Evolutionary conservation across 2,888 invertebrate genomes (phyloP).

Genomic region (Microdon myrmicae): DNA sequence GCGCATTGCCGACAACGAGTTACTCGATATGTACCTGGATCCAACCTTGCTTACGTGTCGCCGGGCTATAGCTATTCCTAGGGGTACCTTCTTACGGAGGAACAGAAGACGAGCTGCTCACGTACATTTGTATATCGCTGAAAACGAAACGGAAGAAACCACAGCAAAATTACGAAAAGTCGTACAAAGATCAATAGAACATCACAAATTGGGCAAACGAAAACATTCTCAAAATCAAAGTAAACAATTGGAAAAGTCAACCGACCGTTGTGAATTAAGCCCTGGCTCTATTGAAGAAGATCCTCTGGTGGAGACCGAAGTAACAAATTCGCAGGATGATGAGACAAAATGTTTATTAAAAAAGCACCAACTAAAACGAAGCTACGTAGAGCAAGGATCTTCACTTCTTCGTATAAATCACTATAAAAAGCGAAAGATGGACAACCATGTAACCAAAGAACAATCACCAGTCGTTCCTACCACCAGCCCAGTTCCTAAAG

Average conservation of each 20-base stretch:
- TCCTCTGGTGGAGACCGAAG: not conserved
- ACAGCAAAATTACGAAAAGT: conserved; percentile 55
- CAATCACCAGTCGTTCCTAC: conserved; percentile 33
- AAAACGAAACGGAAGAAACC: conserved; percentile 55
- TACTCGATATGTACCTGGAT: conserved; percentile 25
- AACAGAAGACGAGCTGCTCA: conserved; percentile 56
- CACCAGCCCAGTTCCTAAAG: no score
- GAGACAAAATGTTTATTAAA: not conserved
- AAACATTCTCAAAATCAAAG: not conserved
- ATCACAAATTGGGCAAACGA: conserved; percentile 58
- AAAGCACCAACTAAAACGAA: not conserved
- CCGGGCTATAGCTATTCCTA: conserved; percentile 58
- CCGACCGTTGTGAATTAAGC: no score
- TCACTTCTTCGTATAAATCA: conserved; percentile 28
- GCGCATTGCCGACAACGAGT: conserved; percentile 25
- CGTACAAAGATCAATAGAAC: conserved; percentile 57
- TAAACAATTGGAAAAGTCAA: not conserved
- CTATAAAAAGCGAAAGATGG: conserved; percentile 8
- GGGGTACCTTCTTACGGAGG: conserved; percentile 54
- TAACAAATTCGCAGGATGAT: not conserved
- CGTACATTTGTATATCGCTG: conserved; percentile 44
- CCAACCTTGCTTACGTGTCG: conserved; percentile 53
- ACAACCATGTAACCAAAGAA: conserved; percentile 8
- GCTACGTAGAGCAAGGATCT: conserved; percentile 1
- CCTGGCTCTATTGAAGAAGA: not conserved